phyloP scores from a whole-genome alignment of 2,797 vertebrate species.

The Molothrus aeneus region DNA sequence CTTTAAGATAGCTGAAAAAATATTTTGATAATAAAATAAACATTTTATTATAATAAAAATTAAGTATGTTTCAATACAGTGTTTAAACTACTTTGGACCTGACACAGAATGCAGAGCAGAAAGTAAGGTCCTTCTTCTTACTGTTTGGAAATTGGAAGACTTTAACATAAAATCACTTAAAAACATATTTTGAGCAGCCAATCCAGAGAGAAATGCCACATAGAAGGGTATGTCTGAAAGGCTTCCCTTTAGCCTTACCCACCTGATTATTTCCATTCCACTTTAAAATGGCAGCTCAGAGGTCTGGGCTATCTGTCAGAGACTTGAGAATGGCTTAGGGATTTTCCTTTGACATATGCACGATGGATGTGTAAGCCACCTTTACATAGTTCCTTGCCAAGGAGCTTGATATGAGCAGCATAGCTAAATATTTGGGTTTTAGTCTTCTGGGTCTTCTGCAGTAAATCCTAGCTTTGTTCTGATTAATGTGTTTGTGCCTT shows the following conservation, averaged over 20 bases:
- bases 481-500: background rate
- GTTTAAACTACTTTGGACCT: background rate
- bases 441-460: background rate
- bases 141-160: background rate
- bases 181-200: background rate
- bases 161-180: background rate
- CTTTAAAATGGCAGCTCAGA: background rate
- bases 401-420: background rate
- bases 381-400: background rate
- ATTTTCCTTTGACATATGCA: background rate
- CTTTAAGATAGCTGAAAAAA: background rate
- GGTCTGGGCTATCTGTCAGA: background rate
- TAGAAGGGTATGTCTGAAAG: background rate
- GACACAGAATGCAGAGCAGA: background rate
- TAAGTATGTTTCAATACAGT: background rate
- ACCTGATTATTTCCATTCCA: background rate
- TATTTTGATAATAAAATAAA: background rate
- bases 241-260: background rate
- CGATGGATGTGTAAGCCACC: background rate
- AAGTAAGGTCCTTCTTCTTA: background rate
- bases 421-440: background rate
- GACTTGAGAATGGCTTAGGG: background rate
- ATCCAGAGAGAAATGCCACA: rapidly evolving
- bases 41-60: background rate
- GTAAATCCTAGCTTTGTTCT: background rate